These are phyloP conservation scores for Hephaestus fuliginosus DNA, from an alignment of 2,797 vertebrate genomes.

Conservation along the genomic window DNA sequence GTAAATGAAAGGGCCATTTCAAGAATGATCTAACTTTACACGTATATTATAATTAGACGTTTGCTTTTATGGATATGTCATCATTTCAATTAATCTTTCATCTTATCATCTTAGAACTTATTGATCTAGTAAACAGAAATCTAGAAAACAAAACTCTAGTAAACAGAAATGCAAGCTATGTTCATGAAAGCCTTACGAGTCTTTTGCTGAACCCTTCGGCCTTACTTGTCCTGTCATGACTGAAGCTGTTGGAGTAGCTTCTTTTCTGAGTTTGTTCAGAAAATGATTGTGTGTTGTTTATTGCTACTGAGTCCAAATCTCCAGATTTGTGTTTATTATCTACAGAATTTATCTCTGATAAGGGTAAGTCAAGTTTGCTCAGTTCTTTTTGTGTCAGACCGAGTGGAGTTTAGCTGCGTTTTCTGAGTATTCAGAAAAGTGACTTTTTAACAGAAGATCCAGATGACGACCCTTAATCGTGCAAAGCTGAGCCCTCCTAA, in stretches of 20 bases:
- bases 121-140: not conserved
- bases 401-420: not conserved
- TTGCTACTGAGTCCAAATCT: not conserved
- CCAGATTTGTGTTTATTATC: not conserved
- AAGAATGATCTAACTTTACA: too few species aligned
- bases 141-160: not conserved
- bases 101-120: too few species aligned
- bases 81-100: not conserved
- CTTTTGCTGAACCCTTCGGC: not conserved
- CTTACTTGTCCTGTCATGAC: not conserved
- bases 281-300: not conserved
- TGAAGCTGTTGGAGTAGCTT: not conserved
- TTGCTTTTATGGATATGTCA: not conserved
- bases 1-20: not conserved
- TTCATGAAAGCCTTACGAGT: constrained; percentile 18
- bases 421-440: not conserved
- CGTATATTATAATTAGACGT: not conserved
- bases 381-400: constrained; percentile 29
- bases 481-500: not conserved
- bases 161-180: constrained; percentile 10
- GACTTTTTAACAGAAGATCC: constrained; percentile 18
- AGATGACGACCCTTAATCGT: constrained; percentile 3
- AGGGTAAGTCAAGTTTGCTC: constrained; percentile 59
- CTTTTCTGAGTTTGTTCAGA: not conserved
- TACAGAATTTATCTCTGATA: not conserved